Evolutionary conservation across 1,140 invertebrate species (phyloP).

Genomic region (Meloidogyne hapla): DNA sequence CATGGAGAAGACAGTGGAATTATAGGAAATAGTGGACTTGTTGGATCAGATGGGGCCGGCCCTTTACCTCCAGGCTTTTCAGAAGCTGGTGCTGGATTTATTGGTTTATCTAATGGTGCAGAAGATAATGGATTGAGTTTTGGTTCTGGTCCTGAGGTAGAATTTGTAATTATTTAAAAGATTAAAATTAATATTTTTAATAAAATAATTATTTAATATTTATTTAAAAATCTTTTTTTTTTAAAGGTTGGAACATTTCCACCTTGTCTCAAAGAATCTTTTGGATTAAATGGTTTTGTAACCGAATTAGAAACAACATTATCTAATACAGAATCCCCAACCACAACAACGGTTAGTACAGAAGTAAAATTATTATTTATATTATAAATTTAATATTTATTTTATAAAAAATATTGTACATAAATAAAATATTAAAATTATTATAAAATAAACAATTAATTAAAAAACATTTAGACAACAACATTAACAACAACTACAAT

Average conservation of each 20-base stretch:
- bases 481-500: conserved; percentile 25
- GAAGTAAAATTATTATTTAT: not conserved
- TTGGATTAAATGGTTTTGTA: conserved; percentile 45
- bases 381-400: too few relatives aligned
- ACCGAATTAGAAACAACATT: conserved; percentile 22
- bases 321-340: conserved; percentile 10
- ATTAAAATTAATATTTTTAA: conserved; percentile 6
- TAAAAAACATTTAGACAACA: conserved; percentile 24
- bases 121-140: conserved; percentile 13
- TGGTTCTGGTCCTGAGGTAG: not conserved
- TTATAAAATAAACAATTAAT: not conserved
- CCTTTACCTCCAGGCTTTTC: conserved; percentile 28
- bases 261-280: conserved; percentile 46
- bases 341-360: not conserved
- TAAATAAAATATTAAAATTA: too few relatives aligned
- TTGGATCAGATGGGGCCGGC: not conserved
- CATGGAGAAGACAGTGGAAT: not conserved
- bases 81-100: conserved; percentile 12
- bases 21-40: conserved; percentile 21
- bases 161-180: conserved; percentile 6
- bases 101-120: conserved; percentile 3
- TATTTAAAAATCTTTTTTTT: not conserved
- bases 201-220: too few relatives aligned
- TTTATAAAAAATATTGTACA: too few relatives aligned
- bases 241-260: conserved; percentile 45